phyloP scores from a whole-genome alignment of 2,113 vertebrate genomes.

The Hypocryptadius cinnamomeus region DNA sequence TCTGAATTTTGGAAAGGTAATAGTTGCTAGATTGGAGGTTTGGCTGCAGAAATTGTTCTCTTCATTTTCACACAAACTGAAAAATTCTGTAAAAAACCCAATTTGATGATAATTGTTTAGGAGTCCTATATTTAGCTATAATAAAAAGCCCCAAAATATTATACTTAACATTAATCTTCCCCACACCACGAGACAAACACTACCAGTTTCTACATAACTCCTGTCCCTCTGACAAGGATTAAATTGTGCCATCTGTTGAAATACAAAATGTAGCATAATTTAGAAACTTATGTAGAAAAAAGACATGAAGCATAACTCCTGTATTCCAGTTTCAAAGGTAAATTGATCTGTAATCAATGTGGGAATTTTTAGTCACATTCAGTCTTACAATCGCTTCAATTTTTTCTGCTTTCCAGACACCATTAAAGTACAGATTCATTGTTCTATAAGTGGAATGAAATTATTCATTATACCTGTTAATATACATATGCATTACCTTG shows the following conservation, averaged over 20 bases:
- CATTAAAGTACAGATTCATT: constrained; percentile 1
- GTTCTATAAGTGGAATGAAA: not conserved
- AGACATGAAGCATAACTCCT: not conserved
- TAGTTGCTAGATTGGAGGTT: not conserved
- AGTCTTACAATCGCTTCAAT: constrained; percentile 27
- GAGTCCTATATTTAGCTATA: not conserved
- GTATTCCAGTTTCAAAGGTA: constrained; percentile 23
- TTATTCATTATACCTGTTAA: constrained; percentile 56
- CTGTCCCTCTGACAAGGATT: constrained; percentile 1
- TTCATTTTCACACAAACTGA: not conserved
- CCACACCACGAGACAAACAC: not conserved
- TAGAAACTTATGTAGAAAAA: constrained; percentile 16
- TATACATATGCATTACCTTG: constrained; percentile 5
- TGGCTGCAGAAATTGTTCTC: not conserved
- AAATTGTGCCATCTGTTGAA: not conserved
- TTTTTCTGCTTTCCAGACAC: constrained; percentile 20
- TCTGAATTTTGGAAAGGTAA: not conserved
- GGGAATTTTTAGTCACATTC: constrained; percentile 45
- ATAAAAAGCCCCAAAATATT: not conserved
- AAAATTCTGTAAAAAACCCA: not conserved
- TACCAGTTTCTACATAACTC: not conserved
- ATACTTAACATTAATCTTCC: not conserved
- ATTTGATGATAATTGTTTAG: not conserved
- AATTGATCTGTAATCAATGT: constrained; percentile 54
- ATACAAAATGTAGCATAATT: constrained; percentile 10